Evolutionary conservation across 2,113 vertebrate genomes (phyloP), one percentile per base, ranked within the genome.

Genomic region (Nothocercus nigrocapillus): DNA sequence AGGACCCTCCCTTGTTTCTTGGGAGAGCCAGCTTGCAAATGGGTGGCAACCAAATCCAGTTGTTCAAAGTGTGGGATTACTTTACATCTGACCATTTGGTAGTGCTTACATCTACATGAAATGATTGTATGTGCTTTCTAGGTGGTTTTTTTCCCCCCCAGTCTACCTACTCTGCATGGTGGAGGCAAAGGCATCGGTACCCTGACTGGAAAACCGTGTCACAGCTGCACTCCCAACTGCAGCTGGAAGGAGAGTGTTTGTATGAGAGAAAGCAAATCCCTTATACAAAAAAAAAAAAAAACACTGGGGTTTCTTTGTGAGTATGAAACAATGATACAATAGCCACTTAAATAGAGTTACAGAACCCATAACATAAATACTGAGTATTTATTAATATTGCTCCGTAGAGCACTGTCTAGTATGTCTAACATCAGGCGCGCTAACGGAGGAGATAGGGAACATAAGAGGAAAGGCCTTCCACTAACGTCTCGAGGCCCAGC

Each of bases 281-380:
- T 47, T 42, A 58, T 11, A n/a, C 59, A 21, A 32, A 67, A 67
- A 36, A 25, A 10, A 14, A 61, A 44, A 72, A 73, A 94, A 36
- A 38, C 56, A 59, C 64, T 1, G 28, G 24, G 28, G 64, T 90
- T 94, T 61, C 54, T 62, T 94, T 87, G 49, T 92, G 70, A 89
- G 54, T 54, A 14, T 83, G 45, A 89, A 92, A 68, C n/a, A 66
- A 47, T 72, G 59, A 67, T 83, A 85, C 9, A 61, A 5, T 67
- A 67, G 56, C 72, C 51, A 94, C 64, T 85, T 89, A 62, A 86
- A 72, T 3, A 87, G 40, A 68, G 74, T 75, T 95, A 89, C 66
- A 85, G 38, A 94, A 89, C 61, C 47, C 2, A 1, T 84, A 78
- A 75, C 32, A 79, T 73, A 90, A 78, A 93, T 91, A 84, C 4